Conservation (phyloP, 1,140 invertebrate species). For the Caenorhabditis brenneri region DNA sequence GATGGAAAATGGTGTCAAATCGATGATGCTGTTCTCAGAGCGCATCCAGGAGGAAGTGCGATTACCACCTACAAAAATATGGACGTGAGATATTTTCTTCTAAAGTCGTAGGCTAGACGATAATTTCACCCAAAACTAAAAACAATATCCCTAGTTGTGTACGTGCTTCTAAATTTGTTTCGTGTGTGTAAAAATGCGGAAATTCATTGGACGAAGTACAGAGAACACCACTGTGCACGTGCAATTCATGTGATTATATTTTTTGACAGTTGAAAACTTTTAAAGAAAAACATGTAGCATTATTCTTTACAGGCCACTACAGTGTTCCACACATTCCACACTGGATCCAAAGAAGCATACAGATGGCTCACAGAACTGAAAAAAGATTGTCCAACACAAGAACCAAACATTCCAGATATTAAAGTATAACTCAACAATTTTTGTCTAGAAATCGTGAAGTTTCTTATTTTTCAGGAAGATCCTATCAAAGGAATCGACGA, state of each 20-base stretch:
- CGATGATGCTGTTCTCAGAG: constrained; percentile 60
- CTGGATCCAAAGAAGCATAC: constrained; percentile 66
- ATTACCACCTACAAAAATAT: constrained; percentile 66
- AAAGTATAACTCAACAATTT: constrained; percentile 8
- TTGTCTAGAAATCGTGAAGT: neutral
- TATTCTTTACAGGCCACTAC: constrained; percentile 62
- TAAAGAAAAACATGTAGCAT: neutral
- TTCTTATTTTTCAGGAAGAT: constrained; percentile 41
- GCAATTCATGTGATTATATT: neutral
- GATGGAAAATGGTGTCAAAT: constrained; percentile 68
- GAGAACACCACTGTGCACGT: neutral
- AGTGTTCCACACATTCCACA: constrained; percentile 69
- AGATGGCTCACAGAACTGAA: constrained; percentile 62
- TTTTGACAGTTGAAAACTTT: neutral
- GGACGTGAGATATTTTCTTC: constrained; percentile 54
- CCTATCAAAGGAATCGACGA: constrained; percentile 61
- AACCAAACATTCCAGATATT: constrained; percentile 46
- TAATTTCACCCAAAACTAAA: neutral
- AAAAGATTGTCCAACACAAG: constrained; percentile 55
- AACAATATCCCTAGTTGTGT: neutral
- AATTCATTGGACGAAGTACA: neutral
- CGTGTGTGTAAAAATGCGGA: neutral
- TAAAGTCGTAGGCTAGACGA: neutral
- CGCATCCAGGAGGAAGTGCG: constrained; percentile 67
- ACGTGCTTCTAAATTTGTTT: constrained; percentile 23